phyloP scores from a whole-genome alignment of 2,888 invertebrate species.

The Cheilosia impressa region DNA sequence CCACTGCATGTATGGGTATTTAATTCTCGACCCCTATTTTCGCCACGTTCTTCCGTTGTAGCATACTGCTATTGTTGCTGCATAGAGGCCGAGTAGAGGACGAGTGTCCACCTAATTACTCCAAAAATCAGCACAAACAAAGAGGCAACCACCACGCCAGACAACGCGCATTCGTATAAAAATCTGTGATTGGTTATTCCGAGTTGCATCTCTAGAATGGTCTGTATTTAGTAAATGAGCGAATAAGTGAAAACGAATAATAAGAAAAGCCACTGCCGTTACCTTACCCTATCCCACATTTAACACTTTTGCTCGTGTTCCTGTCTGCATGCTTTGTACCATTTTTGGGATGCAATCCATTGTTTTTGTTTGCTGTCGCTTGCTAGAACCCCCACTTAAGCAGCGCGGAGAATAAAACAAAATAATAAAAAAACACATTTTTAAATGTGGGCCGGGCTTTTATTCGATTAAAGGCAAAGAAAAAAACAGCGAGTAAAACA shows the following conservation, averaged over 20 bases:
- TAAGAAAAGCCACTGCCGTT: conserved; percentile 8
- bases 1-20: conserved; percentile 50
- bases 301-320: conserved; percentile 27
- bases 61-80: neutral
- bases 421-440: neutral
- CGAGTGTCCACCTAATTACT: conserved; percentile 41
- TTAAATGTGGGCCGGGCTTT: conserved; percentile 69
- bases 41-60: neutral
- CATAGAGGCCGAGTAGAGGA: conserved; percentile 5
- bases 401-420: conserved; percentile 16
- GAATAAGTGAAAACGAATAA: conserved; percentile 29
- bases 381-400: conserved; percentile 43
- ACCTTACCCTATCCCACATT: conserved; percentile 31
- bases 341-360: conserved; percentile 35
- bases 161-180: conserved; percentile 7
- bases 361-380: conserved; percentile 53
- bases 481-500: conserved; percentile 21
- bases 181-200: conserved; percentile 62
- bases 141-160: neutral
- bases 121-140: conserved; percentile 12
- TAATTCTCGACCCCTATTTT: conserved; percentile 63
- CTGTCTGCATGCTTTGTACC: conserved; percentile 2
- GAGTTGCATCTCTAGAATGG: conserved; percentile 37
- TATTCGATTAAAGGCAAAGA: conserved; percentile 53
- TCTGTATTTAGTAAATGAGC: conserved; percentile 45